Conservation (phyloP, 1,140 invertebrate species). For the Drosophila hydei region DNA sequence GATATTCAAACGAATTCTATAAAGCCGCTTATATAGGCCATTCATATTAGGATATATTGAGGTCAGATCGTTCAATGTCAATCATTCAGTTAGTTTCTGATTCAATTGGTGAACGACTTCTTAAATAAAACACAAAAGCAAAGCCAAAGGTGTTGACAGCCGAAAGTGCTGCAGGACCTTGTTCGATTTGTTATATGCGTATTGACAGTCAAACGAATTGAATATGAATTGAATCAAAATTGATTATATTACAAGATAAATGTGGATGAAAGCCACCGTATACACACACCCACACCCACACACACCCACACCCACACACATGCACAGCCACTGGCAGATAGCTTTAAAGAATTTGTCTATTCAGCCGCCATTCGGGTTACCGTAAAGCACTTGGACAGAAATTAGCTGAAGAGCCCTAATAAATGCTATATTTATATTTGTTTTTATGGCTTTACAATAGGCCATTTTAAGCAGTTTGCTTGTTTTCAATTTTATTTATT, state of each 20-base stretch:
- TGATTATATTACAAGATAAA: slow-evolving; percentile 45
- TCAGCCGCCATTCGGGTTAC: slow-evolving; percentile 8
- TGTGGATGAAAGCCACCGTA: slow-evolving; percentile 3
- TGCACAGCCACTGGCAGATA: too few species aligned
- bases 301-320: neutral
- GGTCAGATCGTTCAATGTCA: neutral
- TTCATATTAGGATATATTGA: too few species aligned
- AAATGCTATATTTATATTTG: neutral
- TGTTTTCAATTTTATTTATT: slow-evolving; percentile 44
- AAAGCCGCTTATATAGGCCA: too few species aligned
- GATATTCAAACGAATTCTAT: too few species aligned
- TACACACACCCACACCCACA: neutral
- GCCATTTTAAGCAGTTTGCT: too few species aligned
- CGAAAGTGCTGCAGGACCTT: slow-evolving; percentile 6
- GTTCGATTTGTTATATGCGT: slow-evolving; percentile 8
- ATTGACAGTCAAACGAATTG: slow-evolving; percentile 48
- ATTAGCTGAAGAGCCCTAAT: slow-evolving; percentile 37
- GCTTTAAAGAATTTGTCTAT: neutral
- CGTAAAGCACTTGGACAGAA: slow-evolving; percentile 36
- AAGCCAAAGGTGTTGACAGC: slow-evolving; percentile 10
- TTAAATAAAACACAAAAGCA: slow-evolving; percentile 2
- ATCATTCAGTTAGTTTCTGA: neutral
- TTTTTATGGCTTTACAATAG: neutral
- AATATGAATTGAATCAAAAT: slow-evolving; percentile 55
- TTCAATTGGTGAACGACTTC: slow-evolving; percentile 9